Base-by-base conservation (phyloP, 2,797 vertebrate genomes). In the Kryptolebias ocellatus region DNA sequence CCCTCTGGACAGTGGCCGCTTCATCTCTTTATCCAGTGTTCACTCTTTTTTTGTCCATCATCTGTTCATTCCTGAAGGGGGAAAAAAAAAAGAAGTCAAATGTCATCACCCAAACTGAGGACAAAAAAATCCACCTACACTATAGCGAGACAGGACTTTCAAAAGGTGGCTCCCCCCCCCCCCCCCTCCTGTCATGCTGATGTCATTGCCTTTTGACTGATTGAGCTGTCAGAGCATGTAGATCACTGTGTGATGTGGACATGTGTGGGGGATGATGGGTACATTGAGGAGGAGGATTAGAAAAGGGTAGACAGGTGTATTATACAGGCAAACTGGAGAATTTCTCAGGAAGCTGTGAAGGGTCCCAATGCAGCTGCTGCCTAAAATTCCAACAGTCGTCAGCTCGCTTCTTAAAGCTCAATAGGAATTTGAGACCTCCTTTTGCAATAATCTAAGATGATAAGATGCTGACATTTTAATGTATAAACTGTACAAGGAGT, bases 41-140 rank as follows among this genome's bases (percentile, higher is more conserved):
- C 60, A 39, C 65, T 79, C 70, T 67, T 67, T 80, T 39, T 47
- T 72, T 85, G 76, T 83, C 83, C 78, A 79, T 85, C 72, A 73
- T 73, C 53, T 69, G 72, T 69, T 83, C 64, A 79, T 67, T 77
- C 73, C 65, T 51, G 16, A 37, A 59, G 28, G 37, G n/a, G 4
- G 10, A 8, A 34, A 57, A 34, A 20, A n/a, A 37, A 12, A 53
- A 44, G 28, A 12, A 69, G 31, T 54, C 39, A 81, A 85, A 86
- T 80, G 75, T 77, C 72, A 82, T 58, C 39, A 17, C 7, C 44
- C 31, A 60, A 80, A 76, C 70, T 69, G 60, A 80, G 76, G 11
- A 39, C 7, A 56, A 24, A 78, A 83, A 78, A 67, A 81, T 77
- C 29, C 60, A 60, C 63, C 73, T 67, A 53, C 54, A 51, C 61